A percentile compares a stretch with the other conserved stretches of the same genome.
These are phyloP conservation scores for Spilosoma lubricipeda DNA, from an alignment of 2,888 invertebrate species.

Conservation along the genomic window DNA sequence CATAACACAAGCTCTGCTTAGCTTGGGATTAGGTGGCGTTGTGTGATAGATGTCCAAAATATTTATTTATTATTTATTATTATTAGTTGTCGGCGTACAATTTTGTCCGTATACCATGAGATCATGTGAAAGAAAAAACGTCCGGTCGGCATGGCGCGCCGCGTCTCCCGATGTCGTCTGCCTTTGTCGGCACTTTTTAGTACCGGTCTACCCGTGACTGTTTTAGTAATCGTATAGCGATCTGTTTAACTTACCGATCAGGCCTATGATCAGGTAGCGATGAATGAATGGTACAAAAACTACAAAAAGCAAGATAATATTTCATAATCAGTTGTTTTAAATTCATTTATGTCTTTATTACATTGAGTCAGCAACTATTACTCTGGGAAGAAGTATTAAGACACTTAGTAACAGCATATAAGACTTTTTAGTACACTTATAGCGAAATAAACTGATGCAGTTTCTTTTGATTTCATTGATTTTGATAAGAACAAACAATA, in stretches of 20 bases:
- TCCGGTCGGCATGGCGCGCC: constrained; percentile 62
- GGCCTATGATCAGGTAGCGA: constrained; percentile 76
- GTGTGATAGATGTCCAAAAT: too few species aligned
- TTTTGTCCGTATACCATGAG: constrained; percentile 47
- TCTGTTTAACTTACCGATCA: constrained; percentile 68
- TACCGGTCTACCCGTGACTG: constrained; percentile 71
- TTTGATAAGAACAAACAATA: background rate
- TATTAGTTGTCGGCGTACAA: constrained; percentile 8
- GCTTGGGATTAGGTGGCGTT: too few species aligned
- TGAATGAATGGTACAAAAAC: constrained; percentile 62
- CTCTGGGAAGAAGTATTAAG: too few species aligned
- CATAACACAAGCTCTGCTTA: too few species aligned
- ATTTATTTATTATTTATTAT: too few species aligned
- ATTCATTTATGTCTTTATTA: background rate
- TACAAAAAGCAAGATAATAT: constrained; percentile 36
- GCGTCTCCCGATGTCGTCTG: constrained; percentile 64
- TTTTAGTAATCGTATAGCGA: constrained; percentile 83
- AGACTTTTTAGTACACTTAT: too few species aligned
- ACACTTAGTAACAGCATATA: too few species aligned
- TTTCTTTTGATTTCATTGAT: background rate
- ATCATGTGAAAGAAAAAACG: constrained; percentile 65
- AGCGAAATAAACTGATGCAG: background rate
- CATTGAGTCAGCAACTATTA: background rate
- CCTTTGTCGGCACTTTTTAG: constrained; percentile 83
- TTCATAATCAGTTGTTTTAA: constrained; percentile 48